Conservation (phyloP, 2,888 invertebrate species). For the Ecliptopera silaceata region DNA sequence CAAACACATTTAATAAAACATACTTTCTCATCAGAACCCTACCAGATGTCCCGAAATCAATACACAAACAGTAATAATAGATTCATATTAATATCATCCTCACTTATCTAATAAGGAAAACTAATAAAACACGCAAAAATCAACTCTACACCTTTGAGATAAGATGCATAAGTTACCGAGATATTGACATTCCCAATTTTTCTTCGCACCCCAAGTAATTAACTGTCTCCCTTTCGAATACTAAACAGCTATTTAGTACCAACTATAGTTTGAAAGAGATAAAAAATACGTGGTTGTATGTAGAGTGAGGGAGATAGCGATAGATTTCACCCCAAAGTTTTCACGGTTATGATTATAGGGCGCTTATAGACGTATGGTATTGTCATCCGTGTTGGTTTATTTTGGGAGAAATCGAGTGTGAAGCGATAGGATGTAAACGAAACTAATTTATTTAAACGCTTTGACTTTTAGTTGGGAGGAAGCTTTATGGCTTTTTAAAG, state of each 20-base stretch:
- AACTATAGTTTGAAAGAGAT: constrained; percentile 61
- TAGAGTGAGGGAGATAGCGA: constrained; percentile 57
- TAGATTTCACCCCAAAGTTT: constrained; percentile 65
- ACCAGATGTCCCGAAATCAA: constrained; percentile 48
- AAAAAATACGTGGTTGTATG: constrained; percentile 29
- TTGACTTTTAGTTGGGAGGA: constrained; percentile 24
- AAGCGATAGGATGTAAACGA: constrained; percentile 68
- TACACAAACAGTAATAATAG: constrained; percentile 55
- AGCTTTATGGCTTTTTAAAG: constrained; percentile 13
- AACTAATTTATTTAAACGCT: constrained; percentile 49
- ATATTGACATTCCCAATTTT: constrained; percentile 59
- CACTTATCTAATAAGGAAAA: constrained; percentile 60
- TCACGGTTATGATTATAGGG: constrained; percentile 62
- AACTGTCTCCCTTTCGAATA: constrained; percentile 80
- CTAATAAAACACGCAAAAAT: constrained; percentile 39
- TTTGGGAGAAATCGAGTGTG: constrained; percentile 64
- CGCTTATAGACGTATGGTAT: constrained; percentile 51
- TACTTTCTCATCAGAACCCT: constrained; percentile 10
- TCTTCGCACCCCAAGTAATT: constrained; percentile 77
- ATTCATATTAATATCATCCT: constrained; percentile 58
- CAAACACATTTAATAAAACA: no score
- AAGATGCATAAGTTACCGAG: constrained; percentile 29
- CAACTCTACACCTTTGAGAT: constrained; percentile 30
- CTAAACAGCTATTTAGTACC: constrained; percentile 81
- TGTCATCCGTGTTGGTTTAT: constrained; percentile 52